These are phyloP conservation scores for Muscicapa adusta DNA, from an alignment of 2,113 vertebrate genomes.

Conservation along the genomic window DNA sequence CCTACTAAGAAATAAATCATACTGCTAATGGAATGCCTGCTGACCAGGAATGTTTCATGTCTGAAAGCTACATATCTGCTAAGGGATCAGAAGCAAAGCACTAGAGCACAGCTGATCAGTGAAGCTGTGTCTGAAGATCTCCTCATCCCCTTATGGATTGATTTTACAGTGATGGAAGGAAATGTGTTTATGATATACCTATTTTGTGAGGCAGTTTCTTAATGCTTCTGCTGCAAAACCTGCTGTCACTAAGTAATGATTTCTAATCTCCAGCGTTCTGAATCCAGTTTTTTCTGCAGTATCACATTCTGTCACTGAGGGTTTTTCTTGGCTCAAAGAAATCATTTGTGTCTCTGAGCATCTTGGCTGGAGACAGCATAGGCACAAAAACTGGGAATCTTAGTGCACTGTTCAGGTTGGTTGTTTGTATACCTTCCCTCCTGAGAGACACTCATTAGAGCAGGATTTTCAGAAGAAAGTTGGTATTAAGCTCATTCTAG, in stretches of 20 bases:
- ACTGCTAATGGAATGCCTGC: background rate
- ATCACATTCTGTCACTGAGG: background rate
- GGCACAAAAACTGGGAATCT: background rate
- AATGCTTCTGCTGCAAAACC: background rate
- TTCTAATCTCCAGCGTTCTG: background rate
- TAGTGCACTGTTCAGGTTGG: background rate
- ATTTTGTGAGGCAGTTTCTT: background rate
- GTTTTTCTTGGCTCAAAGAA: background rate
- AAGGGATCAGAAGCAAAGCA: background rate
- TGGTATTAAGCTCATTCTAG: background rate
- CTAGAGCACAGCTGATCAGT: background rate
- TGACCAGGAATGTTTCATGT: background rate
- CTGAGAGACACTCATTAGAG: background rate
- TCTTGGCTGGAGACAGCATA: background rate
- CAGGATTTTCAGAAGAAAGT: background rate
- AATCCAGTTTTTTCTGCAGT: background rate
- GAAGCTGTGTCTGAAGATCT: background rate
- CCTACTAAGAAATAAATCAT: background rate
- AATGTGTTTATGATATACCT: background rate
- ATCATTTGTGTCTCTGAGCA: background rate
- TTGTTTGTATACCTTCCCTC: background rate
- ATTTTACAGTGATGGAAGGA: background rate
- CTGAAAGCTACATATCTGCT: background rate
- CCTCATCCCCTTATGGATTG: background rate
- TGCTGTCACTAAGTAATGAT: background rate